Base-by-base conservation (phyloP, 2,888 invertebrate species). In the Yponomeuta plumbellus region DNA sequence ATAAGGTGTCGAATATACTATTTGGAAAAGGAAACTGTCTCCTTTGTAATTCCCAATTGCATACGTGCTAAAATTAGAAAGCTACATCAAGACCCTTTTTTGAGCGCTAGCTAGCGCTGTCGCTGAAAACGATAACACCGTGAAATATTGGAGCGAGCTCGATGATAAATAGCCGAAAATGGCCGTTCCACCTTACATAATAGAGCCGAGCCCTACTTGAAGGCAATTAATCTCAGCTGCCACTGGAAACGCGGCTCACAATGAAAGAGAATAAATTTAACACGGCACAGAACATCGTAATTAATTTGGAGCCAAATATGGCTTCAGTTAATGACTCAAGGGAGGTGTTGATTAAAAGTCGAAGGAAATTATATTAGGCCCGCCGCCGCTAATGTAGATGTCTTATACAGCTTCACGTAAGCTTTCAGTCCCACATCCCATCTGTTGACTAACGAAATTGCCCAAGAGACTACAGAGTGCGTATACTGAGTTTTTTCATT, bases 251-350 rank as follows among this genome's bases (percentile, higher is more conserved):
- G 21, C 58, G 13, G 63, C 63, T 67, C 40, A 64, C 39, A 67
- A 67, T 67, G 59, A 52, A 52, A 52, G 44, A 17, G 44, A 67
- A 67, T 66, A 66, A 26, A 22, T 64, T 67, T 13, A 52, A 20
- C 58, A 22, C 26, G 17, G 64, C 44, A 52, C 44, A 52, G n/a
- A 67, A 63, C 22, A 39, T 66, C 56, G 56, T 67, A 67, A 66
- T 62, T 66, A 66, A 52, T 66, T 66, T 57, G 5, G 11, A 44
- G 66, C 17, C 21, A 61, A 34, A n/a, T 34, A 61, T 52, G 44
- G 44, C 44, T 58, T 58, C 20, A 52, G 44, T 52, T 13, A 17
- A 52, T 52, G 17, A 13, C 44, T 52, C 44, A 17, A 52, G 17
- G 34, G 44, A 52, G 44, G 44, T 52, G 44, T 52, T 52, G 44